Conservation (phyloP, 2,797 vertebrate genomes). For the Rousettus madagascariensis region DNA sequence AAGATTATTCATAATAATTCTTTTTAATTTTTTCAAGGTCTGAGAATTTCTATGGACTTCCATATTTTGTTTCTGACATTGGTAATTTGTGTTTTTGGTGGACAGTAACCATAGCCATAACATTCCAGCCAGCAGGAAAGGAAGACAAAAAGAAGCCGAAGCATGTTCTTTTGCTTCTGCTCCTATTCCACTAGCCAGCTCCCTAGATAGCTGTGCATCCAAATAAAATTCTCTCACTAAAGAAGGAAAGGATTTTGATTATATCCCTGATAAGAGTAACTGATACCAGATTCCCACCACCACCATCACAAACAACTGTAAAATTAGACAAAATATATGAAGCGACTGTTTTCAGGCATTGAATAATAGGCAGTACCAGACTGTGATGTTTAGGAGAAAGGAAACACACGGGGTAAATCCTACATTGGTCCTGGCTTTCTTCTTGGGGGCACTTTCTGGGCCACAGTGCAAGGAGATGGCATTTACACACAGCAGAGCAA, state of each 20-base stretch:
- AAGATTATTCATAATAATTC: neutral
- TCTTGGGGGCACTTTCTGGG: neutral
- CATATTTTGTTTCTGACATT: neutral
- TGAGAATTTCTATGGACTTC: neutral
- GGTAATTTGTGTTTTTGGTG: neutral
- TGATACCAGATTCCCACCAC: neutral
- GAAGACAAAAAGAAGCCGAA: neutral
- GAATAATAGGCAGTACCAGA: neutral
- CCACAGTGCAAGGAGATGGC: neutral
- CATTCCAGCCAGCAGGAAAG: neutral
- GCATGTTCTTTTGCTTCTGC: neutral
- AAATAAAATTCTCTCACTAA: neutral
- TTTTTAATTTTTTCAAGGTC: neutral
- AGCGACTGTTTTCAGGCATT: neutral
- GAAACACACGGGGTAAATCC: neutral
- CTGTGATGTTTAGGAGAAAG: neutral
- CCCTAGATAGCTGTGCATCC: neutral
- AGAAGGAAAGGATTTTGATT: neutral
- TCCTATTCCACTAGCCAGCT: neutral
- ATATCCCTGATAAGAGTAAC: neutral
- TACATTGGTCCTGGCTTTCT: neutral
- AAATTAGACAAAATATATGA: constrained; percentile 32
- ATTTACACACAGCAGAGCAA: neutral
- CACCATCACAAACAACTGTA: neutral
- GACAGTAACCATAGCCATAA: no score